Base-by-base conservation (phyloP, 2,797 vertebrate species). In the Clamator glandarius region DNA sequence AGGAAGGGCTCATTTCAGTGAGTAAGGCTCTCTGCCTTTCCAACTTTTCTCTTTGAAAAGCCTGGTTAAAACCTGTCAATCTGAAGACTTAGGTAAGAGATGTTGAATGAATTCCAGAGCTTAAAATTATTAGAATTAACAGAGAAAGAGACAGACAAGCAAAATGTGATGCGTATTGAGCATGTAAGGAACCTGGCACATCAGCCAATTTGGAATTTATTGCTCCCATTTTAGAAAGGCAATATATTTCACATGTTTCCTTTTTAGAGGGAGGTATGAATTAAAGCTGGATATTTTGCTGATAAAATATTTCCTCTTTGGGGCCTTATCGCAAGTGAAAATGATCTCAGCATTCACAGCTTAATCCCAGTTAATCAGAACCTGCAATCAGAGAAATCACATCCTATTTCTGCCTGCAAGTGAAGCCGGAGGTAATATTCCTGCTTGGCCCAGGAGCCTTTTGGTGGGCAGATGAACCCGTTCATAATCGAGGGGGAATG, bases 261-360 rank as follows among this genome's bases (percentile, higher is more conserved):
- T 24, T 73, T 92, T 55, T 31, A 39, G 19, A 86, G 24, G 14
- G 41, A 36, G 39, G 39, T 62, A 72, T 10, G 39, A 83, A 75
- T 6, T 29, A 62, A 72, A 74, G 26, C 50, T 58, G 54, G 46
- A 18, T 39, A 12, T 72, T 75, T 87, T 84, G 55, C 44, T 81
- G 26, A 44, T 33, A 19, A 90, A 86, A 20, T 7, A 15, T 73
- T 83, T 77, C 33, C n/a, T 75, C 24, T 54, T 44, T 59, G 13
- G 35, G 69, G 31, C 17, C 89, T 82, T 86, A 44, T 59, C 59
- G 46, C 26, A 46, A 66, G 48, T 62, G 79, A 50, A 51, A 87
- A 63, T 31, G 42, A 66, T 52, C 42, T 78, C 2, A 0, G 11
- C 0, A 0, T 41, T 63, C 4, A 0, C 35, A 18, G 68, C 52